Evolutionary conservation across 2,797 vertebrate species (phyloP), one percentile per base, ranked within the genome.

Genomic region (Borostomias antarcticus): DNA sequence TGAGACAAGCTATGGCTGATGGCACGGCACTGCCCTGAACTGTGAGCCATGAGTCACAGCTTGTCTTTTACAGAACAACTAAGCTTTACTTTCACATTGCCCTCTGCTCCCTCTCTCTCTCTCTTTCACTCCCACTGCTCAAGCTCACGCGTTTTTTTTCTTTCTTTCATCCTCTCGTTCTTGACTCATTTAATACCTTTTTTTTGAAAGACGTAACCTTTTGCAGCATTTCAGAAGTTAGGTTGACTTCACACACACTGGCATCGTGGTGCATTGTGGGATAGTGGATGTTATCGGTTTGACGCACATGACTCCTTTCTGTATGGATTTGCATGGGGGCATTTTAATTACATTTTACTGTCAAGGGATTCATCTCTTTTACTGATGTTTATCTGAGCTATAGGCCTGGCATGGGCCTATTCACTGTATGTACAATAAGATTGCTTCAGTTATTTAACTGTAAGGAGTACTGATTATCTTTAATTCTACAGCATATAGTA

Each of bases 251-350:
- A 79, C 63, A 71, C 78, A 75, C 81, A 86, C 66, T 84, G 88
- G 93, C 92, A 94, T 94, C 89, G 89, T 94, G 93, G 82, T 94
- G 93, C 93, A 94, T 94, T 93, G 88, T 94, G 92, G 83, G 88
- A 84, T 75, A 86, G 65, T 90, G 91, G 89, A 89, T 93, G 91
- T 89, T 84, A 87, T 84, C 73, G 85, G 62, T 87, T 89, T 90
- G 85, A 73, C 66, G 86, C 90, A 89, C 85, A 88, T 74, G 82
- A 86, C 75, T 79, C 56, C 54, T 78, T 69, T 52, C 60, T 83
- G 83, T 73, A 80, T 78, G 81, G 77, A 86, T 85, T 66, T 94
- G 93, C 93, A 94, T 94, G 93, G 76, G 83, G 81, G 69, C 71
- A 75, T 82, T 81, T 82, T 21, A 51, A 54, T 61, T 56, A 11